phyloP scores from a whole-genome alignment of 2,797 vertebrate species.

The Gymnoscopelus braueri region DNA sequence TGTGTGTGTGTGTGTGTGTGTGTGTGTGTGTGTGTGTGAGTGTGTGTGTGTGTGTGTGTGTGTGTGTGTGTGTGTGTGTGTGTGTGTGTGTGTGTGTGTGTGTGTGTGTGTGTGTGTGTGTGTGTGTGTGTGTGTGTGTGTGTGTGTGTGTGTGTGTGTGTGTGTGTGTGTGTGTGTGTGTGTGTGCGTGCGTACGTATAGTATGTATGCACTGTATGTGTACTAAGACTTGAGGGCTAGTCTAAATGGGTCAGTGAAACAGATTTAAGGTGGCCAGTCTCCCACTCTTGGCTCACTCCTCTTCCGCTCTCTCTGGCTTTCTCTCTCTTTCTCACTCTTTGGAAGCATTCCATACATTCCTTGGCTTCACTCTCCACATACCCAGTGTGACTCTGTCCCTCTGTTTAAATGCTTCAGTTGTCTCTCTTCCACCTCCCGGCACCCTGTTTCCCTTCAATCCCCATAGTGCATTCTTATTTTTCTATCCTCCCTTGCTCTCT shows the following conservation, averaged over 20 bases:
- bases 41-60: slow-evolving; percentile 17
- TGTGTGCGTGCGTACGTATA: slow-evolving; percentile 5
- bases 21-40: slow-evolving; percentile 16
- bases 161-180: slow-evolving; percentile 31
- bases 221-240: slow-evolving; percentile 13
- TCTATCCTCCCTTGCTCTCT: slow-evolving; percentile 40
- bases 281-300: slow-evolving; percentile 51
- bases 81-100: slow-evolving; percentile 29
- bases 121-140: slow-evolving; percentile 27
- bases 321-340: slow-evolving; percentile 44
- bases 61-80: slow-evolving; percentile 17
- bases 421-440: slow-evolving; percentile 53
- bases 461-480: slow-evolving; percentile 50
- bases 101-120: slow-evolving; percentile 31
- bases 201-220: too few relatives aligned
- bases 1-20: slow-evolving; percentile 26
- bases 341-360: slow-evolving; percentile 64
- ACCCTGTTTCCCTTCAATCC: slow-evolving; percentile 50
- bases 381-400: slow-evolving; percentile 56
- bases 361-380: slow-evolving; percentile 63
- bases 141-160: slow-evolving; percentile 26
- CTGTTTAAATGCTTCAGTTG: slow-evolving; percentile 56
- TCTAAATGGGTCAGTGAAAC: slow-evolving; percentile 25
- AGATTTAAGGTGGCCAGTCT: slow-evolving; percentile 32
- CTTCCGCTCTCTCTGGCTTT: slow-evolving; percentile 49